Evolutionary conservation across 2,888 invertebrate species (phyloP).

Genomic region (Hirudinaria manillensis): DNA sequence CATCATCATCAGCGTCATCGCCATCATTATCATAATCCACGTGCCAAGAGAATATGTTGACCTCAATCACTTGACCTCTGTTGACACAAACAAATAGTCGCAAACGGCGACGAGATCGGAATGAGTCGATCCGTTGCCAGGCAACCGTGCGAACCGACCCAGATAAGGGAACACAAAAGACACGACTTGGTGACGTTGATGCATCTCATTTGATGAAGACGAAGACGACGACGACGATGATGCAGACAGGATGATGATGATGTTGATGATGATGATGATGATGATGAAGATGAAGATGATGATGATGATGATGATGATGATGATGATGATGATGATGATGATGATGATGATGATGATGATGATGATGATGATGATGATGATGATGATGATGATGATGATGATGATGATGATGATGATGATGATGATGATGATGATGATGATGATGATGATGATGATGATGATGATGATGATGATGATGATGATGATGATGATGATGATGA

Average conservation of each 20-base stretch:
- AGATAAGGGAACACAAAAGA: too few species aligned
- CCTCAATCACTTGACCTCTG: too few species aligned
- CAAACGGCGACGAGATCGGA: too few species aligned
- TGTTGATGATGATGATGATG: constrained; percentile 17
- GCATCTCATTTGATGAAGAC: too few species aligned
- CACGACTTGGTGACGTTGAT: too few species aligned
- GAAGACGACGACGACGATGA: background rate
- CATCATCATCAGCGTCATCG: too few species aligned
- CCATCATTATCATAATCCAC: too few species aligned
- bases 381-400: constrained; percentile 20
- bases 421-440: constrained; percentile 21
- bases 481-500: constrained; percentile 13
- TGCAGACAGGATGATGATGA: constrained; percentile 5
- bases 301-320: constrained; percentile 12
- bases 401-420: constrained; percentile 18
- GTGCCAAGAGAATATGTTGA: too few species aligned
- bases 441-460: constrained; percentile 17
- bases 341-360: constrained; percentile 8
- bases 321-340: constrained; percentile 13
- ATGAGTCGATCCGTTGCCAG: too few species aligned
- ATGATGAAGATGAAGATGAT: constrained; percentile 20
- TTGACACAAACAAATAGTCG: too few species aligned
- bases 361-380: constrained; percentile 19
- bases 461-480: constrained; percentile 9
- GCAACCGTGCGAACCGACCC: too few species aligned